Percentiles rank a stretch among this genome's conserved stretches.
Evolutionary conservation across 2,888 invertebrate species (phyloP).

Genomic region (Himalopsyche anomala): DNA sequence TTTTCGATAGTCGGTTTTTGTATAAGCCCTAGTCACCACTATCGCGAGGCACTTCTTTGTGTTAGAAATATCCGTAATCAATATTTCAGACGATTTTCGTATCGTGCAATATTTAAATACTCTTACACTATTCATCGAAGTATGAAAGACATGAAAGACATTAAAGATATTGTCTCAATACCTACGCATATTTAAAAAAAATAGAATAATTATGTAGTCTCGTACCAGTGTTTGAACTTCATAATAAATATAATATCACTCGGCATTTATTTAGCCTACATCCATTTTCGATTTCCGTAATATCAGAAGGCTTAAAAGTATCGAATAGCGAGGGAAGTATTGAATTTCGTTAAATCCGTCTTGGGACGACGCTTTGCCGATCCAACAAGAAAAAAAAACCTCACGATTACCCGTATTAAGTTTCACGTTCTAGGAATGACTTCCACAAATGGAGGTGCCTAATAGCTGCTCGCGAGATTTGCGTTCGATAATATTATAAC

Average conservation of each 20-base stretch:
- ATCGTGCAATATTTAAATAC: too few species aligned
- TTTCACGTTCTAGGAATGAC: constrained; percentile 1
- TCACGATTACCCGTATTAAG: constrained; percentile 20
- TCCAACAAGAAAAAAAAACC: background rate
- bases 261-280: constrained; percentile 18
- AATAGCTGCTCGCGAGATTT: background rate
- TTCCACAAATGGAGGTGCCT: background rate
- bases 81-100: too few species aligned
- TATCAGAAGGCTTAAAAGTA: constrained; percentile 42
- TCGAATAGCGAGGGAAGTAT: constrained; percentile 17
- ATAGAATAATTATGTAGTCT: background rate
- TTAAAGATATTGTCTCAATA: too few species aligned
- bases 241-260: background rate
- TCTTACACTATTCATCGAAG: too few species aligned
- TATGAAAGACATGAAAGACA: too few species aligned
- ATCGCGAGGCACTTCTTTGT: too few species aligned
- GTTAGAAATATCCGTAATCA: too few species aligned
- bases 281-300: constrained; percentile 42
- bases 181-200: background rate
- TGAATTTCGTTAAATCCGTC: constrained; percentile 32
- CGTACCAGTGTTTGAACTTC: background rate
- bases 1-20: too few species aligned
- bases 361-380: background rate
- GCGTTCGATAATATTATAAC: background rate
- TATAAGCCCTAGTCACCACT: too few species aligned